Evolutionary conservation across 2,888 invertebrate genomes (phyloP).

Genomic region (Bimastos eiseni): DNA sequence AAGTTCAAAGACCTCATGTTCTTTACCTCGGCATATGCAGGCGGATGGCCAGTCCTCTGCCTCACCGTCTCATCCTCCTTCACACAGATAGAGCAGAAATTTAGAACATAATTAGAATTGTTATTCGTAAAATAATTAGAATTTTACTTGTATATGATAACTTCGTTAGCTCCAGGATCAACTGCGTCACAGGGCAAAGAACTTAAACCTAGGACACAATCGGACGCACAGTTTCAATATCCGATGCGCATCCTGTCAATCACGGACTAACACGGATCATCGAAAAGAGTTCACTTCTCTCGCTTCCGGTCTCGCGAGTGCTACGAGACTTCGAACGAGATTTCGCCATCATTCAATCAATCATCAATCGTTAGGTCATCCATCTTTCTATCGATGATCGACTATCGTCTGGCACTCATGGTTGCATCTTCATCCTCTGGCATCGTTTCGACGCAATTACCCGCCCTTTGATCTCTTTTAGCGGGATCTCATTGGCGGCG

Average conservation of each 20-base stretch:
- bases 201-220: not conserved
- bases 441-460: not conserved
- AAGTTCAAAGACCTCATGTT: no score
- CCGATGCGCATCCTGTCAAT: not conserved
- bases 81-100: no score
- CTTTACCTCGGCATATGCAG: no score
- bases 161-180: no score
- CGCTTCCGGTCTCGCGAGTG: not conserved
- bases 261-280: not conserved
- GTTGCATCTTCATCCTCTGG: not conserved
- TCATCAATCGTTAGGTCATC: not conserved
- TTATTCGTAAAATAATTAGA: no score
- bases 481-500: not conserved
- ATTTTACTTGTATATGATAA: no score
- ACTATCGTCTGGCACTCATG: not conserved
- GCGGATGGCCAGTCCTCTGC: no score
- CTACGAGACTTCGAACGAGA: not conserved
- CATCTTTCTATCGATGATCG: not conserved
- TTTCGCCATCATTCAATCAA: not conserved
- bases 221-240: not conserved
- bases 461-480: not conserved
- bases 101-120: no score
- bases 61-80: no score
- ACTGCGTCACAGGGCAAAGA: no score
- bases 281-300: not conserved